Evolutionary conservation across 2,888 invertebrate genomes (phyloP).

Genomic region (Lochmaea crataegi): DNA sequence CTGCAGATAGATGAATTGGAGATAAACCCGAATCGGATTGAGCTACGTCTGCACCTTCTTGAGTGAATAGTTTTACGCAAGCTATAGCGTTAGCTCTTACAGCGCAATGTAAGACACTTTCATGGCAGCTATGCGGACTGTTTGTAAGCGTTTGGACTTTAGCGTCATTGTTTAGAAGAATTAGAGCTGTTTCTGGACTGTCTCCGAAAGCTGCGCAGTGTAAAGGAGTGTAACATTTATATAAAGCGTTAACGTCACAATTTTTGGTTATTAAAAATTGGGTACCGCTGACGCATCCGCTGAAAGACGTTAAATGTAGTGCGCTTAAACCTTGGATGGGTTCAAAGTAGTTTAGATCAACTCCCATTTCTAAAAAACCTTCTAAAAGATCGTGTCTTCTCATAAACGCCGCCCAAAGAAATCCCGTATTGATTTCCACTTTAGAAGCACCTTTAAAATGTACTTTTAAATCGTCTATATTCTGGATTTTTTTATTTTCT

Average conservation of each 20-base stretch:
- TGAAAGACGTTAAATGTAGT: conserved; percentile 81
- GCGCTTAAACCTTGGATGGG: conserved; percentile 79
- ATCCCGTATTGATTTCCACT: conserved; percentile 77
- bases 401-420: conserved; percentile 81
- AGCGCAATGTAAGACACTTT: conserved; percentile 85
- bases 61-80: conserved; percentile 80
- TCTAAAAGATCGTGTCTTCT: conserved; percentile 76
- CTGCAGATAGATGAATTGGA: conserved; percentile 84
- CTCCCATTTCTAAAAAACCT: conserved; percentile 74
- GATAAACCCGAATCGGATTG: conserved; percentile 82
- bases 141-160: conserved; percentile 75
- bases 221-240: conserved; percentile 82
- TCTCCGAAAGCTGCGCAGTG: conserved; percentile 93
- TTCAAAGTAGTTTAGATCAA: conserved; percentile 77
- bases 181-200: conserved; percentile 81
- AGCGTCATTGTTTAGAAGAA: conserved; percentile 80
- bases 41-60: conserved; percentile 81
- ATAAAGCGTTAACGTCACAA: conserved; percentile 76
- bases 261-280: conserved; percentile 76
- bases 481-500: conserved; percentile 74
- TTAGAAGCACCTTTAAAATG: conserved; percentile 71
- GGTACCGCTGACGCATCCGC: conserved; percentile 79
- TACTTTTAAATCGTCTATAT: conserved; percentile 67
- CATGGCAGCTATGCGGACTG: conserved; percentile 72
- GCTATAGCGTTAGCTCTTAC: conserved; percentile 87